A percentile compares a stretch with the other conserved stretches of the same genome.
These are phyloP conservation scores for Polydrusus cervinus DNA, from an alignment of 2,888 invertebrate species.

Conservation along the genomic window DNA sequence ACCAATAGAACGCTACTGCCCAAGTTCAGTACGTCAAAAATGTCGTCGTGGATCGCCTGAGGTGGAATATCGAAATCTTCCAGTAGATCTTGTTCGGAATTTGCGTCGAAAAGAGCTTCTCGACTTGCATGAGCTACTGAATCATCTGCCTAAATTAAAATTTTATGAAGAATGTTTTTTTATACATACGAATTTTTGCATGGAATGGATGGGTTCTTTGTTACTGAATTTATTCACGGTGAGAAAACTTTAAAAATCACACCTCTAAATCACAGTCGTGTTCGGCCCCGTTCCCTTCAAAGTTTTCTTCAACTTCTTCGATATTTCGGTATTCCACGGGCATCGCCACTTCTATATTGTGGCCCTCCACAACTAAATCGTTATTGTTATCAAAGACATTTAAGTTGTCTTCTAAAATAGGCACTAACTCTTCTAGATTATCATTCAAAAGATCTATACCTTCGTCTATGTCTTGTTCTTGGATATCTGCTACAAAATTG, in stretches of 20 bases:
- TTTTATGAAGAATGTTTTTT: background rate
- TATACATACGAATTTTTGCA: background rate
- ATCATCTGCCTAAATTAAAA: slow-evolving; percentile 23
- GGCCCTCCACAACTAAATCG: slow-evolving; percentile 31
- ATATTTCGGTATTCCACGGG: background rate
- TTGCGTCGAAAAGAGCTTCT: slow-evolving; percentile 68
- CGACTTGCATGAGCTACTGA: slow-evolving; percentile 64
- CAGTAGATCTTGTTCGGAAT: slow-evolving; percentile 67
- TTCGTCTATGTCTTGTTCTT: slow-evolving; percentile 49
- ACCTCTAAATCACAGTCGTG: background rate
- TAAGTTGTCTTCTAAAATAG: slow-evolving; percentile 38
- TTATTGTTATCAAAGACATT: slow-evolving; percentile 48
- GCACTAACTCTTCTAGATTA: slow-evolving; percentile 50
- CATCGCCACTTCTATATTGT: slow-evolving; percentile 35
- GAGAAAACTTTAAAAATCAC: background rate
- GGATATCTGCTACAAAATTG: slow-evolving; percentile 54
- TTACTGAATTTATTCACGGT: too few relatives aligned
- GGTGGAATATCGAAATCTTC: slow-evolving; percentile 65
- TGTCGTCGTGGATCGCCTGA: slow-evolving; percentile 29
- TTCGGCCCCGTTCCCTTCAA: background rate
- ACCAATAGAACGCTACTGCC: slow-evolving; percentile 14
- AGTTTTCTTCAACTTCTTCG: background rate
- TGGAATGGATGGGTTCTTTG: too few relatives aligned
- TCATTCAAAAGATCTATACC: slow-evolving; percentile 53
- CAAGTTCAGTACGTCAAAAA: slow-evolving; percentile 2